These are phyloP conservation scores for Brotula barbata DNA, from an alignment of 2,797 vertebrate genomes.

Conservation along the genomic window DNA sequence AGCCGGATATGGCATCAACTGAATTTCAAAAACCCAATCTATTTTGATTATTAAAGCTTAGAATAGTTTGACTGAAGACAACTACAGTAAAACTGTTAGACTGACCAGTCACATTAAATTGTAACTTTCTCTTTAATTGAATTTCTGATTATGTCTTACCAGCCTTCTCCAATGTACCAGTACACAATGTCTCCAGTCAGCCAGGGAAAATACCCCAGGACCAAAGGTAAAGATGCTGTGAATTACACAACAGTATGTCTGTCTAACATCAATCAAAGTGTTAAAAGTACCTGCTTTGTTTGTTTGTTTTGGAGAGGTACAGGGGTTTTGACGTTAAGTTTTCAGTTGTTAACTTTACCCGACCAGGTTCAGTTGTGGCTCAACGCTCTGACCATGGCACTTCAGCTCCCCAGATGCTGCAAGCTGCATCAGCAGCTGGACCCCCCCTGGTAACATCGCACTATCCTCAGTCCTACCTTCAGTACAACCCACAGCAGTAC, in stretches of 20 bases:
- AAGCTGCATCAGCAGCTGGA: constrained; percentile 85
- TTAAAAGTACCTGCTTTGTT: neutral
- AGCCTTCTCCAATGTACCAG: constrained; percentile 89
- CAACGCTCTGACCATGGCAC: constrained; percentile 85
- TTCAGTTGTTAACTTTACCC: constrained; percentile 1
- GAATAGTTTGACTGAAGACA: no score
- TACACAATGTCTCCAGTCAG: constrained; percentile 87
- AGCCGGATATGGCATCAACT: no score
- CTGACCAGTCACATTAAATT: no score
- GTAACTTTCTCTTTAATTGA: no score
- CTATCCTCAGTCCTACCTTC: constrained; percentile 88
- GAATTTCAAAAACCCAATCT: no score
- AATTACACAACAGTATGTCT: no score
- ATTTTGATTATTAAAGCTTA: no score
- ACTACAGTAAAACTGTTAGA: no score
- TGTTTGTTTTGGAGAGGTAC: neutral
- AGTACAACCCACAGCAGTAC: constrained; percentile 83
- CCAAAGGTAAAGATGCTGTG: constrained; percentile 80
- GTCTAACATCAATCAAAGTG: neutral
- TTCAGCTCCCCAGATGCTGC: constrained; percentile 85
- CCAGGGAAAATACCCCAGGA: constrained; percentile 87
- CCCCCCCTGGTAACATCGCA: constrained; percentile 88
- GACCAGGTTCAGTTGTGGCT: constrained; percentile 82
- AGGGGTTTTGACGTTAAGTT: neutral
- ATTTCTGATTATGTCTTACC: constrained; percentile 20